Evolutionary conservation across 2,888 invertebrate species (phyloP).

Genomic region (Chaetogeoica ovagalla): DNA sequence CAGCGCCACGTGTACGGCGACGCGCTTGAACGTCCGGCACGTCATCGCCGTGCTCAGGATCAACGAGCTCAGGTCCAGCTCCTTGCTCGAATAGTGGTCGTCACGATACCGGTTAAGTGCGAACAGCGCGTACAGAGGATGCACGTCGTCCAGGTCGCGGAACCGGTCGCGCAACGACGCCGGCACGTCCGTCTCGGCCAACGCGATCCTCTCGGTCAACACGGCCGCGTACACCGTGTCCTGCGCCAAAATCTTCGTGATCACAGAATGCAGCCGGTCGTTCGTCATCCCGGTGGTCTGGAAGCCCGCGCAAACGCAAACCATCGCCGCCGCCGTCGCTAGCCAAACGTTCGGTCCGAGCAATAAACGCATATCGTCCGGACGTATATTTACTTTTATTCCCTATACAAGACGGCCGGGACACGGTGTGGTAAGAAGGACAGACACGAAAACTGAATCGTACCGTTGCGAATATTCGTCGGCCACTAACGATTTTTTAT

Average conservation of each 20-base stretch:
- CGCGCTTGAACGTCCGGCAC: conserved; percentile 17
- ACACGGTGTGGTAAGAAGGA: no score
- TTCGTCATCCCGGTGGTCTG: rapidly evolving
- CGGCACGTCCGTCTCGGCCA: not conserved
- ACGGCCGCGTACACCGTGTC: not conserved
- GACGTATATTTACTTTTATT: no score
- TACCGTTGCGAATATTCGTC: no score
- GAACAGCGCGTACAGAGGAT: not conserved
- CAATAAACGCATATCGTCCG: no score
- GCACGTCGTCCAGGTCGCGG: not conserved
- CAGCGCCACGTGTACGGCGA: conserved; percentile 14
- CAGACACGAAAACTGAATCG: no score
- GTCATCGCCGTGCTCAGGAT: not conserved
- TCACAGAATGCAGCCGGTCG: not conserved
- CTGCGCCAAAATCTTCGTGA: not conserved
- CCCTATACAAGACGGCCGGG: no score
- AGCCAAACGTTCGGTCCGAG: no score
- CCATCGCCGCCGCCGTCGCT: not conserved
- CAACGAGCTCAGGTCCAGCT: not conserved
- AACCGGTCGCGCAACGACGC: rapidly evolving
- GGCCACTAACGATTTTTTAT: no score
- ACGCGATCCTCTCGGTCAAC: not conserved
- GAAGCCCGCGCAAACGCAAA: no score
- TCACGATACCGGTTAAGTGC: not conserved
- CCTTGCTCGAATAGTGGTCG: not conserved